phyloP scores from a whole-genome alignment of 2,797 vertebrate species.

The Rousettus madagascariensis region DNA sequence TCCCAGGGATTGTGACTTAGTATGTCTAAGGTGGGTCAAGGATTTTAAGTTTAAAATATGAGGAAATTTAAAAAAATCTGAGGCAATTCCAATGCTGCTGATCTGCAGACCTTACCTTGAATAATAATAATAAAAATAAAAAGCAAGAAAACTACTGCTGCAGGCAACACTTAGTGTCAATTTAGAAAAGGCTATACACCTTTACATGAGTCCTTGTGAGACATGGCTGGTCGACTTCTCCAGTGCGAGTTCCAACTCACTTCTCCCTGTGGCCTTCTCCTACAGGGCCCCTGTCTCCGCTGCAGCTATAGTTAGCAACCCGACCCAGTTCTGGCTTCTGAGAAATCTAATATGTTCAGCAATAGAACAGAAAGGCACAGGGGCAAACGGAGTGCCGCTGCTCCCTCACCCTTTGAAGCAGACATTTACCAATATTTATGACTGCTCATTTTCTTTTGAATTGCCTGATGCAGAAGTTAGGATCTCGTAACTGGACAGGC shows the following conservation, averaged over 20 bases:
- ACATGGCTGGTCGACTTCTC: neutral
- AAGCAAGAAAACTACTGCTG: neutral
- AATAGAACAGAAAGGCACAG: neutral
- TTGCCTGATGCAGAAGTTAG: neutral
- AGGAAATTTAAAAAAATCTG: neutral
- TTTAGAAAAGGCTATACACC: neutral
- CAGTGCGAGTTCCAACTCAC: too few species aligned
- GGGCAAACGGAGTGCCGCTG: neutral
- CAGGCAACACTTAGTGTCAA: accelerated
- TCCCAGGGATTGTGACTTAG: neutral
- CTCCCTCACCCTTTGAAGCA: neutral
- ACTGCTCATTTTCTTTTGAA: neutral
- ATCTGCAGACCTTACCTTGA: neutral
- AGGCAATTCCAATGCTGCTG: neutral
- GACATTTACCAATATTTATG: too few species aligned
- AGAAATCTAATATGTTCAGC: neutral
- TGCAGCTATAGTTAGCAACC: neutral
- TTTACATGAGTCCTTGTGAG: neutral
- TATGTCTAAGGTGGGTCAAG: neutral
- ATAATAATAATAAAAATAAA: neutral
- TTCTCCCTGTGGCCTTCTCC: neutral
- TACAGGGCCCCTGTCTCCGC: too few species aligned
- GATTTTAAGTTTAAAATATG: neutral
- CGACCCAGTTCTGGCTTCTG: neutral
- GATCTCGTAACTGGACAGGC: too few species aligned